These are phyloP conservation scores for Drosophila paranaensis DNA, from an alignment of 2,888 invertebrate genomes.

Conservation along the genomic window DNA sequence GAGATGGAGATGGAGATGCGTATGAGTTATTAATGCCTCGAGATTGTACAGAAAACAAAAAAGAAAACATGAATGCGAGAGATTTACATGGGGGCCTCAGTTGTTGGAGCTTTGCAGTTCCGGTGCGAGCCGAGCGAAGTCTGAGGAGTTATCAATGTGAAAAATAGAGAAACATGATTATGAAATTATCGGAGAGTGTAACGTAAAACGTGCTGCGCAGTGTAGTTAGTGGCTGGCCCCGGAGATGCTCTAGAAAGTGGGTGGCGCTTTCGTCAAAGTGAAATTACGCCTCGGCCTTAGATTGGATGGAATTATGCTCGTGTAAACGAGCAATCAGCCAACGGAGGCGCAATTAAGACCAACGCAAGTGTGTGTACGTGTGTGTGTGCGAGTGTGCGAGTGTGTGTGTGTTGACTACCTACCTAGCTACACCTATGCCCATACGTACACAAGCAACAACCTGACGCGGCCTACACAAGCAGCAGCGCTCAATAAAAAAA, in stretches of 20 bases:
- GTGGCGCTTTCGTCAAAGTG: constrained; percentile 72
- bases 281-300: constrained; percentile 80
- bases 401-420: constrained; percentile 10
- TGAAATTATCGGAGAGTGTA: constrained; percentile 63
- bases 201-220: constrained; percentile 12
- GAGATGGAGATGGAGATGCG: constrained; percentile 1
- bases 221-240: constrained; percentile 3
- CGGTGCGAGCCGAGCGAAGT: constrained; percentile 49
- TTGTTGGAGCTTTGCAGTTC: constrained; percentile 56
- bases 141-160: constrained; percentile 63
- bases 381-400: not conserved
- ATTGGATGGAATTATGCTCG: constrained; percentile 74
- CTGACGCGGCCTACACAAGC: constrained; percentile 56
- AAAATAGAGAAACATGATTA: constrained; percentile 75
- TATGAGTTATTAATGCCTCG: constrained; percentile 55
- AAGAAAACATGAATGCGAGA: constrained; percentile 6
- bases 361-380: constrained; percentile 15
- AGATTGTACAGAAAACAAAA: constrained; percentile 3
- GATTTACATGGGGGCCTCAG: constrained; percentile 10
- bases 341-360: constrained; percentile 67
- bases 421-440: constrained; percentile 41
- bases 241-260: constrained; percentile 56
- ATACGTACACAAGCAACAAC: constrained; percentile 39
- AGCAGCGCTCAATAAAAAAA: constrained; percentile 14
- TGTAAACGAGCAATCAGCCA: constrained; percentile 65